Evolutionary conservation across 2,888 invertebrate species (phyloP), one percentile per base, ranked within the genome.

Genomic region (Digitonthophagus gazella): DNA sequence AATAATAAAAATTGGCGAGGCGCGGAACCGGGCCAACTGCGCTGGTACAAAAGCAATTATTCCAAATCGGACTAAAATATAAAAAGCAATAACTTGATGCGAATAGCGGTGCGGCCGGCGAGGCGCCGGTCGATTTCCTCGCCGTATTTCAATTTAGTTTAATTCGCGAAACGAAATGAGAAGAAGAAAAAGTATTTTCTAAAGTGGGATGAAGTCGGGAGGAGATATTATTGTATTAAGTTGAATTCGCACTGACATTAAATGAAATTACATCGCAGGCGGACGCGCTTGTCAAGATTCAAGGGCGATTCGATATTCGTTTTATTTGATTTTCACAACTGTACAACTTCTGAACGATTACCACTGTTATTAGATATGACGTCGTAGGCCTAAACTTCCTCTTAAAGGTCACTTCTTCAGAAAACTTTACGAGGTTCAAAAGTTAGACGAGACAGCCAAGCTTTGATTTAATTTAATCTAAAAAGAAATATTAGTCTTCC

Each of bases 401-500:
- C n/a, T n/a, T n/a, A n/a, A n/a, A n/a, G n/a, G n/a, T n/a, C n/a
- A 44, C 11, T 44, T 44, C 28, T 44, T 44, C 11, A n/a, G 28
- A 44, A 44, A 44, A 44, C 8, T 44, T 44, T 44, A 44, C 3
- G 11, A 11, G 3, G 6, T 8, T 44, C 28, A 44, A n/a, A n/a
- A n/a, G n/a, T n/a, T n/a, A n/a, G 55, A 71, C 73, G 74, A 55
- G 56, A 72, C 73, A 72, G 73, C 75, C 78, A 73, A 78, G 78
- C 80, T 82, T 83, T 83, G 82, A 82, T 83, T 82, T 82, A 82
- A 82, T 82, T 82, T 82, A 81, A 82, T 82, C 81, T 80, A 78
- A 74, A 78, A 78, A 81, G 81, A 81, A 81, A 81, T 82, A 82
- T 82, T 82, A 82, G 80, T 80, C 80, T 78, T 78, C 76, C 75